A percentile compares a stretch with the other conserved stretches of the same genome.
These are phyloP conservation scores for Artibeus lituratus DNA, from an alignment of 2,797 vertebrate genomes.

Conservation along the genomic window DNA sequence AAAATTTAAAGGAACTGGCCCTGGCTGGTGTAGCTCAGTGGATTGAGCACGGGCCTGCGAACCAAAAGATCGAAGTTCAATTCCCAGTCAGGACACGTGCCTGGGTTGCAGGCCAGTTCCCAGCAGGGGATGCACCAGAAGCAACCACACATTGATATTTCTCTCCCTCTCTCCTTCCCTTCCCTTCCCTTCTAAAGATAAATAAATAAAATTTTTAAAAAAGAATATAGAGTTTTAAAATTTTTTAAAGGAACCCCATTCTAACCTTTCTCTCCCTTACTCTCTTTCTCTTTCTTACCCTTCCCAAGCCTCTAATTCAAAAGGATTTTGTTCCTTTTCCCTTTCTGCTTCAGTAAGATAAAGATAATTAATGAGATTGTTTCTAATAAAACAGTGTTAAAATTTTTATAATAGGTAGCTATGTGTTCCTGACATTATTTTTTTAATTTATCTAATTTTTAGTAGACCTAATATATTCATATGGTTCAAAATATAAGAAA, in stretches of 20 bases:
- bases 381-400: background rate
- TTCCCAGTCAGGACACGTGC: too few relatives aligned
- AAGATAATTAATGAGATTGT: background rate
- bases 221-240: too few relatives aligned
- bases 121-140: too few relatives aligned
- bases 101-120: too few relatives aligned
- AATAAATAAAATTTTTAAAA: too few relatives aligned
- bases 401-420: background rate
- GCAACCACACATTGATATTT: too few relatives aligned
- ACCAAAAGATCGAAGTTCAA: too few relatives aligned
- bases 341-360: background rate
- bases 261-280: background rate
- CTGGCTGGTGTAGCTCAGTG: too few relatives aligned
- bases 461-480: background rate
- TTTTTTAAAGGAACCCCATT: too few relatives aligned
- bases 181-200: too few relatives aligned
- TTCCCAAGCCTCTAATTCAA: background rate
- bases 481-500: background rate
- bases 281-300: background rate
- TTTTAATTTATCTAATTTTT: background rate
- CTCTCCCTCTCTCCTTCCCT: too few relatives aligned
- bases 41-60: too few relatives aligned
- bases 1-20: background rate
- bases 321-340: background rate
- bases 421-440: background rate